Base-by-base conservation (phyloP, 2,888 invertebrate genomes). In the Cepaea hortensis region DNA sequence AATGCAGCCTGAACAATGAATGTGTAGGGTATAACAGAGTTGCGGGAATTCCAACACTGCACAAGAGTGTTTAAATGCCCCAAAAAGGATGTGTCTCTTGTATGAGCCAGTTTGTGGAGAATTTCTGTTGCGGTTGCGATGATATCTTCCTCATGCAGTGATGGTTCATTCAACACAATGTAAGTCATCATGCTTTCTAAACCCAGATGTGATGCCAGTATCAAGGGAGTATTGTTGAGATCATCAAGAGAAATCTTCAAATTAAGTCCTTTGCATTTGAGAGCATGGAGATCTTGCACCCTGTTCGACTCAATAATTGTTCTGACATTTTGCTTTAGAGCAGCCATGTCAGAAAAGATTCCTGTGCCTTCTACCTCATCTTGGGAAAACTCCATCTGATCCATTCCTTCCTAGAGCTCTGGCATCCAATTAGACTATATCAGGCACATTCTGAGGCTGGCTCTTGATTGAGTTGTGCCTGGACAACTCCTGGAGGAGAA, bases 1-100 rank as follows among this genome's bases (percentile, higher is more conserved):
- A 87, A 87, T 13, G 87, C 87, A 80, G 84, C 84, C n/a, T 87
- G 87, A 35, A 87, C 79, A 61, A 87, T 84, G 48, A 87, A 80
- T 18, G 84, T 73, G 35, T 81, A 87, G n/a, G 87, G 87, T 77
- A 87, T 77, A 46, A 61, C 77, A 6, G 73, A 55, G 18, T 81
- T 84, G 35, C 62, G 61, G 6, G 76, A 75, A 76, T 84, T 84
- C 62, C 77, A 84, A 48, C 80, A 73, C 11, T 73, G 55, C 75
- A 87, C 84, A 18, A 87, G 81, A 11, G 79, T 84, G 65, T 72
- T 81, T 68, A 87, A 73, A 35, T 77, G 80, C 7, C 55, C 46
- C 55, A 87, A 46, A 61, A 55, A 84, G n/a, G 79, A 72, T 11
- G 76, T 72, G 72, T 87, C 84, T 50, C 84, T 80, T 13, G 84